Evolutionary conservation across 2,888 invertebrate species (phyloP).

Genomic region (Lissocephala sabroskyi): DNA sequence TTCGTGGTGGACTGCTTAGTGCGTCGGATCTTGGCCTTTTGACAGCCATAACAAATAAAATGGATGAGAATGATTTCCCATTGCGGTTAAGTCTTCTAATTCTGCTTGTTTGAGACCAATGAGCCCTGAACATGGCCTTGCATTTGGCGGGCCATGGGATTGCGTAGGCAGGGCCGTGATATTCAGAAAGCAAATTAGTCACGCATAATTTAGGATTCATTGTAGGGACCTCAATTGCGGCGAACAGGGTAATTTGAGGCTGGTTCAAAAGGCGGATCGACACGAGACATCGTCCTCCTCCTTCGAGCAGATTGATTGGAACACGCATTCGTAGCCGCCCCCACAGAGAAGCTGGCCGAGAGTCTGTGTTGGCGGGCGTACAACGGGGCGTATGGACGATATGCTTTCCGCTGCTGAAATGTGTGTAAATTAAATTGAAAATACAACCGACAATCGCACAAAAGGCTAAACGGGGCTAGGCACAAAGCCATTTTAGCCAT

Average conservation of each 20-base stretch:
- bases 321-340: not conserved
- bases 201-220: conserved; percentile 55
- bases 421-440: conserved; percentile 1
- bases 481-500: conserved; percentile 16
- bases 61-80: too few species aligned
- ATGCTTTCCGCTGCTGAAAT: too few species aligned
- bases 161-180: not conserved
- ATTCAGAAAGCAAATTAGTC: conserved; percentile 52
- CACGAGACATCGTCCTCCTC: too few species aligned
- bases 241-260: too few species aligned
- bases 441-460: conserved; percentile 3
- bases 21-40: too few species aligned
- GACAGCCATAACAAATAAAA: too few species aligned
- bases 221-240: conserved; percentile 33
- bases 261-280: too few species aligned
- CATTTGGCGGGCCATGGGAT: not conserved
- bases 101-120: conserved; percentile 22
- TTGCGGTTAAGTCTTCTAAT: too few species aligned
- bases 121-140: conserved; percentile 39
- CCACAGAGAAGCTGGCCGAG: too few species aligned
- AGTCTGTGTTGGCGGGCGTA: conserved; percentile 13
- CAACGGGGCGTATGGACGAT: conserved; percentile 24
- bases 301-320: conserved; percentile 11
- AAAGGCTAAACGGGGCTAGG: not conserved
- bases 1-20: too few species aligned